Evolutionary conservation across 2,113 vertebrate genomes (phyloP), one percentile per base, ranked within the genome.

Genomic region (Neogobius melanostomus): DNA sequence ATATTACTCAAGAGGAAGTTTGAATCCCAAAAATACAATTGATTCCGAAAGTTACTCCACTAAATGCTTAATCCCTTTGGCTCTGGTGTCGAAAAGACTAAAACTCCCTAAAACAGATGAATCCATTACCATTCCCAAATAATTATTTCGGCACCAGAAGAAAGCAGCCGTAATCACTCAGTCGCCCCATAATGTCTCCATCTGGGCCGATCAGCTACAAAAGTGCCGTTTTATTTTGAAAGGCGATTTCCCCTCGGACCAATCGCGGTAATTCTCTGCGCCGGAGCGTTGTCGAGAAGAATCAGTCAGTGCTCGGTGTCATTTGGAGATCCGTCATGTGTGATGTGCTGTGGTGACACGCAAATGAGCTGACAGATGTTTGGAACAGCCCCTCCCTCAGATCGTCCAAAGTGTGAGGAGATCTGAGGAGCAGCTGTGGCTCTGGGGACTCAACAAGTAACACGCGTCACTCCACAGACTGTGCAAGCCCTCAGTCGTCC

Each of bases 331-430:
- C 81, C 74, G 71, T 85, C 77, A 77, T 62, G 64, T 66, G 75
- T 75, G 75, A 85, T 83, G 81, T 67, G 82, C 68, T 67, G 61
- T 50, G 78, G 81, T 68, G 73, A 85, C 82, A 80, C 65, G 14
- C 70, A 83, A 85, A 88, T 64, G 84, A 85, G 78, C 75, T 76
- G 82, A 75, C 87, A 85, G 85, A 87, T 88, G 86, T 73, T 64
- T 64, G 62, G 21, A 73, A 48, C 68, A 44, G 80, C 64, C 82
- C 71, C 76, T 82, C 48, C 36, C 57, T 6, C 51, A 66, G 72
- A 73, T 82, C 77, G 14, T 79, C 60, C 53, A 73, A 60, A 66
- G 71, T 28, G 68, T 76, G 68, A 6, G 52, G 63, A 70, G 69
- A 67, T 74, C 64, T 69, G 50, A 84, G 66, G 74, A 69, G 47